A percentile compares a stretch with the other conserved stretches of the same genome.
These are phyloP conservation scores for Oreochromis aureus DNA, from an alignment of 2,113 vertebrate genomes.

Conservation along the genomic window DNA sequence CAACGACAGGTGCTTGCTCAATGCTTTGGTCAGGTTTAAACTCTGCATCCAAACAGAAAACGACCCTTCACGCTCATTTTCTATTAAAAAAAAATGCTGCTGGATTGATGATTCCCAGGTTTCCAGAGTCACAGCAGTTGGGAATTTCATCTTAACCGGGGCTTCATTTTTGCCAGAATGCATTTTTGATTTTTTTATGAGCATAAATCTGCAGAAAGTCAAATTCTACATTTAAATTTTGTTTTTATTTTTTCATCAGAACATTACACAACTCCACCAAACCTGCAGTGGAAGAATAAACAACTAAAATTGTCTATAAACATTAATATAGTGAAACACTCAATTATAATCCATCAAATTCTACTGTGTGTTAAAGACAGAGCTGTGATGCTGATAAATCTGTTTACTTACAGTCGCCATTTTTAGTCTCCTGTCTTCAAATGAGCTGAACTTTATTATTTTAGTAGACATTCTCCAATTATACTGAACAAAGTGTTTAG, in stretches of 20 bases:
- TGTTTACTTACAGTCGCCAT: not conserved
- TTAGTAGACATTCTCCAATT: not conserved
- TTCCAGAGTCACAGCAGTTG: not conserved
- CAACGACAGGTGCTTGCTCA: not conserved
- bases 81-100: rapidly evolving
- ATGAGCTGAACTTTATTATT: not conserved
- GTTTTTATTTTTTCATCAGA: not conserved
- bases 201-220: not conserved
- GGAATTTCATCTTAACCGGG: not conserved
- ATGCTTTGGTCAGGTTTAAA: not conserved
- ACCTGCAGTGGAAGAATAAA: not conserved
- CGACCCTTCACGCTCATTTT: not conserved
- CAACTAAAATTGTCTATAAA: not conserved
- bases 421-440: not conserved
- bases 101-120: not conserved
- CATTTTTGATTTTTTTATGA: not conserved
- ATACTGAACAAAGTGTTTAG: not conserved
- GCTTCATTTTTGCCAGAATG: not conserved
- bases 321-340: not conserved
- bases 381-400: not conserved
- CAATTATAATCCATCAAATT: not conserved
- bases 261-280: not conserved
- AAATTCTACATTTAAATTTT: not conserved
- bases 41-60: not conserved
- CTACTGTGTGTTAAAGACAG: not conserved